A percentile compares a stretch with the other conserved stretches of the same genome.
These are phyloP conservation scores for Tetragonula clypearis DNA, from an alignment of 1,140 invertebrate species.

Conservation along the genomic window DNA sequence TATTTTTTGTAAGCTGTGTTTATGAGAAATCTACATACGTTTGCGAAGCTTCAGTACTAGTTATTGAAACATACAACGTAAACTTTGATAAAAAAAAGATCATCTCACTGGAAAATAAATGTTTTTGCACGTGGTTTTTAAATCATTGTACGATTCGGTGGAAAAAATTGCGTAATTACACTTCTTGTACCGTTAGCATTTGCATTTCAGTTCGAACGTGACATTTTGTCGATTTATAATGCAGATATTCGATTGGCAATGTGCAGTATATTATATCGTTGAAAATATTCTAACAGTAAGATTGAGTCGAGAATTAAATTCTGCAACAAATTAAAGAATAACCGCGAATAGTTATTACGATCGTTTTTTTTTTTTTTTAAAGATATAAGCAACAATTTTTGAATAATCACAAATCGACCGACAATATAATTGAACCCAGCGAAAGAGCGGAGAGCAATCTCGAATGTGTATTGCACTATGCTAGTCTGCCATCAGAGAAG, in stretches of 20 bases:
- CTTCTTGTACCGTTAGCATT: too few species aligned
- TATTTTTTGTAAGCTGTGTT: too few species aligned
- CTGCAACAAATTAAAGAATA: not conserved
- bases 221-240: not conserved
- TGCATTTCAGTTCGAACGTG: too few species aligned
- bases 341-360: not conserved
- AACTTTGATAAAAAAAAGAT: not conserved
- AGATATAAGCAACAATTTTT: not conserved
- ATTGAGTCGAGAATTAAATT: too few species aligned
- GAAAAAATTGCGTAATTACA: not conserved
- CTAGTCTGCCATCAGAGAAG: conserved; percentile 36
- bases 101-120: not conserved
- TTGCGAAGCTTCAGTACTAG: too few species aligned
- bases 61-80: not conserved
- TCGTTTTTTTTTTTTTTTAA: too few species aligned
- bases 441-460: conserved; percentile 6
- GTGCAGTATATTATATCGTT: too few species aligned
- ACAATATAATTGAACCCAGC: not conserved
- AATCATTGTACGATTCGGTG: too few species aligned
- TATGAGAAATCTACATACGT: too few species aligned
- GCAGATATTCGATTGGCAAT: not conserved
- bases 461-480: conserved; percentile 20
- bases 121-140: not conserved
- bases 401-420: not conserved
- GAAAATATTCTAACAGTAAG: too few species aligned